phyloP scores from a whole-genome alignment of 2,113 vertebrate genomes.

The Trinectes maculatus region DNA sequence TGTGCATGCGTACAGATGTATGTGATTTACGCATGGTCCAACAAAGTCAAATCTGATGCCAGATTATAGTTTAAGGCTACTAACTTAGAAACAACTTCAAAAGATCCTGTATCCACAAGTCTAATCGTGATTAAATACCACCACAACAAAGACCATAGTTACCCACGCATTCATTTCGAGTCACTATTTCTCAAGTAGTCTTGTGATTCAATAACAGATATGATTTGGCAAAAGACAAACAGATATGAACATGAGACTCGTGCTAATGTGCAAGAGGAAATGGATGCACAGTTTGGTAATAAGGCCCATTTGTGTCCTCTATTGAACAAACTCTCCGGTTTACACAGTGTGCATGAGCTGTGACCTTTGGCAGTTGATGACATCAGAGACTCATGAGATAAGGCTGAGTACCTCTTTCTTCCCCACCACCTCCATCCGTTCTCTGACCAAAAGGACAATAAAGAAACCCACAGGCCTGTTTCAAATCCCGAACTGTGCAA shows the following conservation, averaged over 20 bases:
- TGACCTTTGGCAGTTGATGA: constrained; percentile 34
- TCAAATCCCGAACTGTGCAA: constrained; percentile 68
- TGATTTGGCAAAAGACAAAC: constrained; percentile 10
- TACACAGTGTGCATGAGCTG: constrained; percentile 15
- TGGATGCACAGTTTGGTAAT: constrained; percentile 20
- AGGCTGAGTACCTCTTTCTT: constrained; percentile 1
- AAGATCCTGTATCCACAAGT: constrained; percentile 20
- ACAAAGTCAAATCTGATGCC: constrained; percentile 47
- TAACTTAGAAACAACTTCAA: constrained; percentile 37
- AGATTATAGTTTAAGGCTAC: constrained; percentile 21
- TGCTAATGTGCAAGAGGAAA: constrained; percentile 3
- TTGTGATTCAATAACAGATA: constrained; percentile 23
- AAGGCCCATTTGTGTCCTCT: constrained; percentile 13
- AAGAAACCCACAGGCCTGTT: constrained; percentile 57
- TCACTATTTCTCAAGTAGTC: constrained; percentile 17
- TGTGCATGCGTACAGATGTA: constrained; percentile 30
- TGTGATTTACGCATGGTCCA: constrained; percentile 43
- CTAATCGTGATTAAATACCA: constrained; percentile 35
- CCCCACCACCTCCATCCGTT: constrained; percentile 13
- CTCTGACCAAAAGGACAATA: constrained; percentile 17
- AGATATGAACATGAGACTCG: constrained; percentile 13
- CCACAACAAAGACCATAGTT: neutral
- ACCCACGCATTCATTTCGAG: neutral
- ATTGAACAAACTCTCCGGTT: constrained; percentile 26
- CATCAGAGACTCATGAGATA: constrained; percentile 33